phyloP scores from a whole-genome alignment of 2,888 invertebrate genomes.

The Digitonthophagus gazella region DNA sequence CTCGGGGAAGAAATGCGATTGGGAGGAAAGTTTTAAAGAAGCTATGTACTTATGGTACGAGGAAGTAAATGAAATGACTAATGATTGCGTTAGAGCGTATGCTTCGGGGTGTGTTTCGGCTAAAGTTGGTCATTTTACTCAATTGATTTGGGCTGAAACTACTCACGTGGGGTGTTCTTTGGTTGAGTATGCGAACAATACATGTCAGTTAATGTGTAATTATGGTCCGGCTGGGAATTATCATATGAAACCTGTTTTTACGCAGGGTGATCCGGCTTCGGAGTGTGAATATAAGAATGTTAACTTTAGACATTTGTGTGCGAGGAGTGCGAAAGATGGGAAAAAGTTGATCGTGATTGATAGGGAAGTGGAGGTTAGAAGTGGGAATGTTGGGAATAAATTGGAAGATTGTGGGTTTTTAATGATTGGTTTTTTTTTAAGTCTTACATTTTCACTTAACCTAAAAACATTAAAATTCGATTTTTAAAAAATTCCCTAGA shows the following conservation, averaged over 20 bases:
- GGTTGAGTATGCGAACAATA: background rate
- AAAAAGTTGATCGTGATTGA: background rate
- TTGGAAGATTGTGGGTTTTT: too few species aligned
- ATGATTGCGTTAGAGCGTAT: background rate
- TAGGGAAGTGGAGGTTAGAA: background rate
- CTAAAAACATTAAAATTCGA: too few species aligned
- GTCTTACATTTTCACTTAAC: too few species aligned
- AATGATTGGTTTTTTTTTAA: too few species aligned
- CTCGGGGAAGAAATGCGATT: constrained; percentile 1
- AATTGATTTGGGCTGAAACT: constrained; percentile 23
- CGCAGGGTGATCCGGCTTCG: background rate
- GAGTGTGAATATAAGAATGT: background rate
- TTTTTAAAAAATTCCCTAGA: too few species aligned
- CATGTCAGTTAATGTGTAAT: constrained; percentile 21
- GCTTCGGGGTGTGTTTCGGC: background rate
- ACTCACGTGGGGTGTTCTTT: constrained; percentile 20
- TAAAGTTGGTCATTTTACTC: constrained; percentile 11
- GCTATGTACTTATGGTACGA: constrained; percentile 20
- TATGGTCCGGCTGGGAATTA: constrained; percentile 24
- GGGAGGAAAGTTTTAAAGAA: constrained; percentile 8
- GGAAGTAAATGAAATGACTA: constrained; percentile 9
- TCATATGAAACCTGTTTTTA: background rate
- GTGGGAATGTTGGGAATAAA: too few species aligned
- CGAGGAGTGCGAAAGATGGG: background rate
- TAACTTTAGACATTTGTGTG: background rate